A percentile compares a stretch with the other conserved stretches of the same genome.
phyloP scores from a whole-genome alignment of 1,140 invertebrate species.

The Schmidtea mediterranea region DNA sequence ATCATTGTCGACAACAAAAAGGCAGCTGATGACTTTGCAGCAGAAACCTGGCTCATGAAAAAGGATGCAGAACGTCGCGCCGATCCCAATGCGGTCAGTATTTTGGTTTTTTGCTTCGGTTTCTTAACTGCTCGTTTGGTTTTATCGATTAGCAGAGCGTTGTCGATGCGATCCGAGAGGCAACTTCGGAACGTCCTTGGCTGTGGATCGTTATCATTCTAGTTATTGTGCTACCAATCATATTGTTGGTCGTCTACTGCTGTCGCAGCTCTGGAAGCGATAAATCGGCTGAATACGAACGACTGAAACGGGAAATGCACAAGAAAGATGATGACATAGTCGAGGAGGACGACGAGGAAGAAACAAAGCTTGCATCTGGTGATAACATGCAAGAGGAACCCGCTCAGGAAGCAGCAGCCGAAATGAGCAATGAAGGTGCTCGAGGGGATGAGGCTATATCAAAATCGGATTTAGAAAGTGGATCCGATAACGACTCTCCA shows the following conservation, averaged over 20 bases:
- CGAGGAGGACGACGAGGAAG: too few species aligned
- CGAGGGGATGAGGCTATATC: too few species aligned
- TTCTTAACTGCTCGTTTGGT: slow-evolving; percentile 4
- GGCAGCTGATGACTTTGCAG: slow-evolving; percentile 51
- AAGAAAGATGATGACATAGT: too few species aligned
- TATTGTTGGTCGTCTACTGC: slow-evolving; percentile 49
- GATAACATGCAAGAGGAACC: too few species aligned
- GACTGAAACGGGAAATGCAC: too few species aligned
- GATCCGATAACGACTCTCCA: too few species aligned
- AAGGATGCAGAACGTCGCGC: slow-evolving; percentile 33
- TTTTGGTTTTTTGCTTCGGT: slow-evolving; percentile 6
- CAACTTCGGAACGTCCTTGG: slow-evolving; percentile 62
- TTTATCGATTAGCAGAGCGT: slow-evolving; percentile 41
- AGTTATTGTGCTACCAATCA: slow-evolving; percentile 44
- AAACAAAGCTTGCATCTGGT: too few species aligned
- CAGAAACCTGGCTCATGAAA: slow-evolving; percentile 57
- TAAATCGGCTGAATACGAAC: too few species aligned
- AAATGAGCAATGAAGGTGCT: too few species aligned
- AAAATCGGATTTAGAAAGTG: too few species aligned
- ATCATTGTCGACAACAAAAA: slow-evolving; percentile 55
- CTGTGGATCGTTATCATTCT: slow-evolving; percentile 60
- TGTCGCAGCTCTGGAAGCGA: slow-evolving; percentile 26
- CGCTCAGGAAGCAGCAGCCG: too few species aligned
- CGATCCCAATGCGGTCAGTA: slow-evolving; percentile 7
- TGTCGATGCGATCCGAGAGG: slow-evolving; percentile 46